Percentiles rank a stretch among this genome's conserved stretches.
Evolutionary conservation across 2,797 vertebrate species (phyloP).

Genomic region (Odontamblyopus lacepedii): DNA sequence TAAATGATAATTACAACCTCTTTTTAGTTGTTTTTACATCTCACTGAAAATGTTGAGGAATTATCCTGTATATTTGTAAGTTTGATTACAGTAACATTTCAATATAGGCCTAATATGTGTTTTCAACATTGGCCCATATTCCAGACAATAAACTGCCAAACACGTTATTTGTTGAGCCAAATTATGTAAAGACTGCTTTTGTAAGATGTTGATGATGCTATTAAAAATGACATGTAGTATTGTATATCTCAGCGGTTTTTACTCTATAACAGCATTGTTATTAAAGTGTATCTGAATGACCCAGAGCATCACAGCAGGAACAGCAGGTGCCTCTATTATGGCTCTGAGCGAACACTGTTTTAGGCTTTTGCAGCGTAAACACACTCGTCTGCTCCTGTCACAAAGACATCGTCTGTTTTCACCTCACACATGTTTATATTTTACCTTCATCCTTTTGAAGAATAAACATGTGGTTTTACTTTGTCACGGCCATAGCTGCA

Average conservation of each 20-base stretch:
- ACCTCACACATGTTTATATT: not conserved
- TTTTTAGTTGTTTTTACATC: not conserved
- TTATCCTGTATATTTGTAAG: too few relatives aligned
- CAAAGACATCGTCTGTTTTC: constrained; percentile 3
- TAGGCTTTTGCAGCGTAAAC: constrained; percentile 6
- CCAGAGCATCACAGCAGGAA: not conserved
- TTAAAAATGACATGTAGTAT: not conserved
- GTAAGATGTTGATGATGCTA: not conserved
- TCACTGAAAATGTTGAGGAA: not conserved
- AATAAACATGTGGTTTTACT: not conserved
- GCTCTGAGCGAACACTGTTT: not conserved
- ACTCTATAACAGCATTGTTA: not conserved
- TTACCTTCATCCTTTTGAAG: not conserved
- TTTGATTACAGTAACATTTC: too few relatives aligned
- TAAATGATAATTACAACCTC: not conserved
- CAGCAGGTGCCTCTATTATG: constrained; percentile 2
- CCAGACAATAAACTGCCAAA: not conserved
- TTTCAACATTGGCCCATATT: not conserved
- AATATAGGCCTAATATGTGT: not conserved
- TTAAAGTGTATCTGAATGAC: not conserved
- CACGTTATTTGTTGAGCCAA: not conserved
- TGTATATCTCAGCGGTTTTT: not conserved
- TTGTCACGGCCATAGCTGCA: not conserved
- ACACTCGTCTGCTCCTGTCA: not conserved
- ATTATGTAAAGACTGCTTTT: not conserved